These are phyloP conservation scores for Lophius piscatorius DNA, from an alignment of 2,113 vertebrate species.

Conservation along the genomic window DNA sequence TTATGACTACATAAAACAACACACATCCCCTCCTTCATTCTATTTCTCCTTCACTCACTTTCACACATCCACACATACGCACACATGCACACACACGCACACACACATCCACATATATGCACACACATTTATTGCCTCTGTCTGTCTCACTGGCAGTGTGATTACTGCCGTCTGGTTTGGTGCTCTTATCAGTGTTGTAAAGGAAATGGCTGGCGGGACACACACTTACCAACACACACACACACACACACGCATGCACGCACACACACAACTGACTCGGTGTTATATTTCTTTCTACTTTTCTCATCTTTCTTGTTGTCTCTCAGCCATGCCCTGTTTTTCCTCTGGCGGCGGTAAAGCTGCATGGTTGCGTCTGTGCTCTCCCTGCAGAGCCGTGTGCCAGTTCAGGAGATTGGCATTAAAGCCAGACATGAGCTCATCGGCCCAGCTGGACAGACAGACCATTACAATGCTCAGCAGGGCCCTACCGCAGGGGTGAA, in stretches of 20 bases:
- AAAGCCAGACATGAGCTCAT: constrained; percentile 98
- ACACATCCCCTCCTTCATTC: background rate
- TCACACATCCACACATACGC: constrained; percentile 13
- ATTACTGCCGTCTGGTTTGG: constrained; percentile 64
- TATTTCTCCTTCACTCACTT: constrained; percentile 10
- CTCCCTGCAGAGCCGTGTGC: constrained; percentile 82
- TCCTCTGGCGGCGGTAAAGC: constrained; percentile 80
- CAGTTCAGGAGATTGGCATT: constrained; percentile 93
- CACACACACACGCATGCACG: constrained; percentile 12
- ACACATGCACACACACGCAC: constrained; percentile 17
- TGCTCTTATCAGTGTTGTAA: constrained; percentile 64
- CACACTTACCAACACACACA: constrained; percentile 31
- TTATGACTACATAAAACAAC: constrained; percentile 69
- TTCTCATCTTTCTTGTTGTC: background rate
- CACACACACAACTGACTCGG: constrained; percentile 19
- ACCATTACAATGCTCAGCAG: constrained; percentile 94
- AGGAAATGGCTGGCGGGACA: constrained; percentile 41
- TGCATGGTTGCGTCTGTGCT: constrained; percentile 43
- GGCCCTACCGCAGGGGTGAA: constrained; percentile 86
- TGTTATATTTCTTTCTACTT: background rate
- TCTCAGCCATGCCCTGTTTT: constrained; percentile 59
- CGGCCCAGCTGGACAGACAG: constrained; percentile 92
- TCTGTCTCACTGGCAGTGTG: constrained; percentile 56
- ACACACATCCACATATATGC: constrained; percentile 18
- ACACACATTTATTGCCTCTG: constrained; percentile 57